Percentiles rank a stretch among this genome's conserved stretches.
Evolutionary conservation across 2,888 invertebrate genomes (phyloP).

Genomic region (Caenorhabditis drosophilae): DNA sequence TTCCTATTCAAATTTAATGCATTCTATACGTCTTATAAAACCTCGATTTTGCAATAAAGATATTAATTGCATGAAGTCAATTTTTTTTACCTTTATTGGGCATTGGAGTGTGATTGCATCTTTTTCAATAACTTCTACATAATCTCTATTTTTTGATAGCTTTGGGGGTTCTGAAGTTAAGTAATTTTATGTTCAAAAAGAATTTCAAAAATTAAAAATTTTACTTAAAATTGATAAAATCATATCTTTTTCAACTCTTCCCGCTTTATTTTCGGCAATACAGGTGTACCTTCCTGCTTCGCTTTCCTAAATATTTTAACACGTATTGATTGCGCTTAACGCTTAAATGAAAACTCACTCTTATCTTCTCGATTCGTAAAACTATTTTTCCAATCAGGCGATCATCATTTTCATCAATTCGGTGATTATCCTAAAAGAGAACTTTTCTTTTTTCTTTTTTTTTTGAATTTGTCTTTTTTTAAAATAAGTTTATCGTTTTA

Average conservation of each 20-base stretch:
- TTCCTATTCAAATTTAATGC: no score
- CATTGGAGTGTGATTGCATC: slow-evolving; percentile 72
- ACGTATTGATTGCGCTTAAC: no score
- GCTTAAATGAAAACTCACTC: no score
- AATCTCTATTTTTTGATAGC: slow-evolving; percentile 28
- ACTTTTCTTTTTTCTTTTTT: no score
- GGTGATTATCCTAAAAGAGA: no score
- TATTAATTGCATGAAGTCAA: no score
- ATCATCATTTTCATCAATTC: no score
- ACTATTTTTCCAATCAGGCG: background rate
- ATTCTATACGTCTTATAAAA: no score
- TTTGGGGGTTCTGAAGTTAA: slow-evolving; percentile 56
- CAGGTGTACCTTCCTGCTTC: slow-evolving; percentile 75
- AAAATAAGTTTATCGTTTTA: no score
- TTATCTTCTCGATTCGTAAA: slow-evolving; percentile 16
- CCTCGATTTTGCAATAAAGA: no score
- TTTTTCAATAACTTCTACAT: slow-evolving; percentile 71
- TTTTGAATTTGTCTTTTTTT: no score
- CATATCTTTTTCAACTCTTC: slow-evolving; percentile 73
- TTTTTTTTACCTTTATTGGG: slow-evolving; percentile 45
- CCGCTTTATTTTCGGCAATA: slow-evolving; percentile 74
- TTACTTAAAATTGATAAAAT: slow-evolving; percentile 75
- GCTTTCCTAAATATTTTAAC: slow-evolving; percentile 46
- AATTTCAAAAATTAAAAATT: slow-evolving; percentile 2
- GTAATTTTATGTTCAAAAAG: background rate